Conservation (phyloP, 2,113 vertebrate genomes). For the Cyanistes caeruleus region DNA sequence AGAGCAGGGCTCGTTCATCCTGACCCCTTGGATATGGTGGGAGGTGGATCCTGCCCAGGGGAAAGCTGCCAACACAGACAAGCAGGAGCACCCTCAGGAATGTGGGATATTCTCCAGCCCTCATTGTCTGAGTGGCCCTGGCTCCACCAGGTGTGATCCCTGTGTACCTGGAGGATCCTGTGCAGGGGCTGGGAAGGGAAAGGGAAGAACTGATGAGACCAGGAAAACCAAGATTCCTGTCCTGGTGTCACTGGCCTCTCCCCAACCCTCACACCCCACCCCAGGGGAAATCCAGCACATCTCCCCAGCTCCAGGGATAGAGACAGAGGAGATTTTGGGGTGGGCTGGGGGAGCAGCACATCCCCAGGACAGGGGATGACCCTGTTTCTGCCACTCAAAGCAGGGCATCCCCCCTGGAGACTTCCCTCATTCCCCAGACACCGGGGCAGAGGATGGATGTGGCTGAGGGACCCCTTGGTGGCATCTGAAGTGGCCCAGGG, state of each 20-base stretch:
- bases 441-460: not conserved
- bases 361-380: not conserved
- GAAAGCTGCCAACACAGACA: not conserved
- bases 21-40: not conserved
- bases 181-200: not conserved
- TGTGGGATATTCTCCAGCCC: not conserved
- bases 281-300: not conserved
- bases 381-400: rapidly evolving
- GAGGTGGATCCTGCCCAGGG: not conserved
- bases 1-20: not conserved
- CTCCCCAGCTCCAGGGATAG: not conserved
- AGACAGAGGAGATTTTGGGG: not conserved
- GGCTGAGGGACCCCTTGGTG: not conserved
- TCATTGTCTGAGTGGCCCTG: not conserved
- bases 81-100: not conserved
- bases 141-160: not conserved
- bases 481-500: not conserved
- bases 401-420: not conserved
- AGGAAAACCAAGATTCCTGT: not conserved
- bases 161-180: not conserved
- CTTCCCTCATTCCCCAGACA: not conserved
- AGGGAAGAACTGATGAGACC: not conserved
- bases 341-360: not conserved
- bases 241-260: not conserved
- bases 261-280: not conserved